Percentiles rank a stretch among this genome's conserved stretches.
phyloP scores from a whole-genome alignment of 2,888 invertebrate genomes.

The Ypsolopha sequella region DNA sequence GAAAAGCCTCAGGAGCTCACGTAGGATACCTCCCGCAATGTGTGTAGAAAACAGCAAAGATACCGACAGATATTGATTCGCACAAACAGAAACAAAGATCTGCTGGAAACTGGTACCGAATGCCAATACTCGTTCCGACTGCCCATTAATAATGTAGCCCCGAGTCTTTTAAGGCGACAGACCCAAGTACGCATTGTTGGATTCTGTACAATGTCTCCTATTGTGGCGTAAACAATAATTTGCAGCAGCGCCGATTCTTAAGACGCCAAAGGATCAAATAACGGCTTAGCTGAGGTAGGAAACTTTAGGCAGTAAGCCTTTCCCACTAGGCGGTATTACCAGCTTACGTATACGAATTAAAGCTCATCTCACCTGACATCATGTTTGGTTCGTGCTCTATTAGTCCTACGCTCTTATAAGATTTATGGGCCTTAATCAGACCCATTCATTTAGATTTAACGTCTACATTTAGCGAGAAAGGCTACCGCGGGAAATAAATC shows the following conservation, averaged over 20 bases:
- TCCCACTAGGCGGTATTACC: constrained; percentile 56
- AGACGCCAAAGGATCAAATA: constrained; percentile 44
- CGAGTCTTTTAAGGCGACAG: constrained; percentile 34
- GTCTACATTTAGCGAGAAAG: neutral
- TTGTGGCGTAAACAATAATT: constrained; percentile 48
- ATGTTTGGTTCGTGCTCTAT: constrained; percentile 27
- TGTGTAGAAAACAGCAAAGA: constrained; percentile 4
- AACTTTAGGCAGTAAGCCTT: constrained; percentile 57
- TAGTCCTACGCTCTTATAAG: constrained; percentile 34
- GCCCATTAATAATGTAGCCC: constrained; percentile 38
- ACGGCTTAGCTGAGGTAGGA: constrained; percentile 30
- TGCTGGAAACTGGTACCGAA: constrained; percentile 25
- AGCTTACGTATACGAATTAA: constrained; percentile 45
- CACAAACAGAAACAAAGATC: constrained; percentile 28
- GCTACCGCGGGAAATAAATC: neutral
- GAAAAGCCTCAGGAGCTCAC: neutral
- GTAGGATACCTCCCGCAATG: neutral
- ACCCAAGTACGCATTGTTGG: constrained; percentile 30
- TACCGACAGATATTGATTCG: constrained; percentile 20
- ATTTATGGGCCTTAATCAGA: constrained; percentile 20
- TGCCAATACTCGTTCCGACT: constrained; percentile 26
- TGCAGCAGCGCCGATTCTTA: constrained; percentile 23
- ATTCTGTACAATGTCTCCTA: constrained; percentile 29
- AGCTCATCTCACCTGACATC: constrained; percentile 42
- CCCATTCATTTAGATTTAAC: neutral